Base-by-base conservation (phyloP, 2,888 invertebrate species). In the Trimorus sp. region DNA sequence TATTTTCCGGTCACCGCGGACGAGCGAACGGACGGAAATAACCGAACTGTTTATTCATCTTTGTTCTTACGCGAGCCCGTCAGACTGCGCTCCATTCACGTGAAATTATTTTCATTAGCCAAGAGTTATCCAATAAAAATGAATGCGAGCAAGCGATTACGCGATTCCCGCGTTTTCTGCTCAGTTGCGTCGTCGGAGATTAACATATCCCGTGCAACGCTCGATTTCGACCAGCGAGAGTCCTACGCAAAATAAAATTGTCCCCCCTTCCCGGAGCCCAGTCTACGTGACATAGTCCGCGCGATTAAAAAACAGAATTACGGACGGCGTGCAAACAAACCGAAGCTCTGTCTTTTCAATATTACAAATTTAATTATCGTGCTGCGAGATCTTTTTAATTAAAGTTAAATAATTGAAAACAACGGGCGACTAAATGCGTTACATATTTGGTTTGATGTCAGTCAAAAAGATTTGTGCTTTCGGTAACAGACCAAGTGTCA, bases 91-190 rank as follows among this genome's bases (percentile, higher is more conserved):
- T 59, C 53, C 37, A 53, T 66, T 65, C 65, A 15, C 56, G 63
- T 16, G 51, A 78, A 78, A 66, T 71, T 53, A 78, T 66, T 78
- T 70, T 60, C 71, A 79, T 68, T 70, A 60, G 51, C 60, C 48
- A 49, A 66, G 73, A 66, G 66, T 73, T 71, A 79, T 73, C 73
- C 68, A 79, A 79, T 79, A 73, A 79, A 79, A 79, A 73, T 68
- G 73, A 68, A 68, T 53, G 56, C 59, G 45, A 49, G 40, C 65
- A 70, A 65, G 53, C 66, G 71, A 66, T 71, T 66, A 68, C 60
- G 62, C 53, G 79, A 69, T 74, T 74, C 79, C 56, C 38, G 42
- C 69, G 42, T 51, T 71, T 69, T 69, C 62, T 58, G 74, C 63
- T 68, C 69, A 58, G 58, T 54, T 69, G 63, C 51, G 14, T 60